phyloP scores from a whole-genome alignment of 2,797 vertebrate species.

The Cichlasoma orientale region DNA sequence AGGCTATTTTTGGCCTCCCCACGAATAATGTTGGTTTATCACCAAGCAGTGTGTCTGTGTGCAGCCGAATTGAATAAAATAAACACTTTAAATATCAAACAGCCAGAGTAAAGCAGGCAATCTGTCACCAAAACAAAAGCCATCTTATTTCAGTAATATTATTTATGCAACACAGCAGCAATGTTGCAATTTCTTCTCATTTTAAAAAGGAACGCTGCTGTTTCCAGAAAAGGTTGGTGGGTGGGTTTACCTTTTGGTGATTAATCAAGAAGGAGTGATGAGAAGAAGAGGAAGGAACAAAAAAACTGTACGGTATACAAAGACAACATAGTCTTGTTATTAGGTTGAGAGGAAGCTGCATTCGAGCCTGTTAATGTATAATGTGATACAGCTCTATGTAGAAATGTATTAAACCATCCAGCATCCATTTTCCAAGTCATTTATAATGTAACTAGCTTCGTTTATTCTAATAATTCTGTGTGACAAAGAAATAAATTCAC shows the following conservation, averaged over 20 bases:
- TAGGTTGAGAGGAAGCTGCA: neutral
- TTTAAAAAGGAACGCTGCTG: neutral
- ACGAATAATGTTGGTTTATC: slow-evolving; percentile 8
- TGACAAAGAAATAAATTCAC: slow-evolving; percentile 10
- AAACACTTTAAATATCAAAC: slow-evolving; percentile 24
- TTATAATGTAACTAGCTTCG: neutral
- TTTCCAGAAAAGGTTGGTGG: neutral
- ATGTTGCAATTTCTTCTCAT: neutral
- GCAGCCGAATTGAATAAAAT: slow-evolving; percentile 13
- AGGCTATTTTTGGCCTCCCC: neutral
- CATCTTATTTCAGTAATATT: neutral
- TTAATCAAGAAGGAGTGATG: neutral
- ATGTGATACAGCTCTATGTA: neutral
- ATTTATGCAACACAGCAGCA: neutral
- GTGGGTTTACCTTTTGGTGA: neutral
- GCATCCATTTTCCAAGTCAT: neutral
- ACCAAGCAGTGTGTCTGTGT: slow-evolving; percentile 10
- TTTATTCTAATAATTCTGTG: slow-evolving; percentile 3
- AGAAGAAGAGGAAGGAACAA: neutral
- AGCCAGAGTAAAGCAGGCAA: neutral
- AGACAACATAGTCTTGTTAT: neutral
- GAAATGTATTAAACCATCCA: neutral
- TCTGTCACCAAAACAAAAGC: neutral
- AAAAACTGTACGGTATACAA: neutral
- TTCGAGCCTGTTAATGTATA: neutral